phyloP scores from a whole-genome alignment of 2,113 vertebrate species.

The Lepus timidus region DNA sequence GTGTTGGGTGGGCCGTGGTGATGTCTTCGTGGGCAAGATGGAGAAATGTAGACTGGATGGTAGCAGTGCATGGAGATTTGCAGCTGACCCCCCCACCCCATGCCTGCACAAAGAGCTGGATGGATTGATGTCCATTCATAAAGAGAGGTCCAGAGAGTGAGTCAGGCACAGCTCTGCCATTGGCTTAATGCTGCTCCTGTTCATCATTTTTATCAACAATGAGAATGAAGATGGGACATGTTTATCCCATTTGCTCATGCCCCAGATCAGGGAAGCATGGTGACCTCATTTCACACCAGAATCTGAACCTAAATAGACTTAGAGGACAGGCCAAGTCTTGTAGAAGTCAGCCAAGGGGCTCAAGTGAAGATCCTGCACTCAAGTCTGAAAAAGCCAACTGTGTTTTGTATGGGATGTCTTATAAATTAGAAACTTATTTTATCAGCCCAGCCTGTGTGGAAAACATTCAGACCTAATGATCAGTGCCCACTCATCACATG shows the following conservation, averaged over 20 bases:
- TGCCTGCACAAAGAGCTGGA: not conserved
- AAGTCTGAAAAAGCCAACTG: not conserved
- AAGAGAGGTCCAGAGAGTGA: not conserved
- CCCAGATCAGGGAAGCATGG: constrained; percentile 72
- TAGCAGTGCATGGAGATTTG: not conserved
- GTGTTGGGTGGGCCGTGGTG: not conserved
- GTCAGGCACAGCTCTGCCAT: not conserved
- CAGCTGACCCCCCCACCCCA: not conserved
- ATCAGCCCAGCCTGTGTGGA: not conserved
- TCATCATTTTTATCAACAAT: not conserved
- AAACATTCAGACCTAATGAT: not conserved
- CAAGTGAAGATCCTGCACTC: not conserved
- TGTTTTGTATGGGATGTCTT: not conserved
- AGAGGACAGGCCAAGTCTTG: constrained; percentile 14
- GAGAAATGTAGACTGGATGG: not conserved
- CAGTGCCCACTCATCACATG: too few relatives aligned
- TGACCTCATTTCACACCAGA: constrained; percentile 77
- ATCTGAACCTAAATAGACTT: constrained; percentile 39
- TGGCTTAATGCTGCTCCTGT: not conserved
- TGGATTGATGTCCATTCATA: not conserved
- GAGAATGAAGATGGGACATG: constrained; percentile 57
- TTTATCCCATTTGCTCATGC: constrained; percentile 72
- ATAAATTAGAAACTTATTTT: not conserved
- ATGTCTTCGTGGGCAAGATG: not conserved
- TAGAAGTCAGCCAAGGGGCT: constrained; percentile 59